Evolutionary conservation across 2,797 vertebrate genomes (phyloP), one percentile per base, ranked within the genome.

Genomic region (Phalloptychus januarius): DNA sequence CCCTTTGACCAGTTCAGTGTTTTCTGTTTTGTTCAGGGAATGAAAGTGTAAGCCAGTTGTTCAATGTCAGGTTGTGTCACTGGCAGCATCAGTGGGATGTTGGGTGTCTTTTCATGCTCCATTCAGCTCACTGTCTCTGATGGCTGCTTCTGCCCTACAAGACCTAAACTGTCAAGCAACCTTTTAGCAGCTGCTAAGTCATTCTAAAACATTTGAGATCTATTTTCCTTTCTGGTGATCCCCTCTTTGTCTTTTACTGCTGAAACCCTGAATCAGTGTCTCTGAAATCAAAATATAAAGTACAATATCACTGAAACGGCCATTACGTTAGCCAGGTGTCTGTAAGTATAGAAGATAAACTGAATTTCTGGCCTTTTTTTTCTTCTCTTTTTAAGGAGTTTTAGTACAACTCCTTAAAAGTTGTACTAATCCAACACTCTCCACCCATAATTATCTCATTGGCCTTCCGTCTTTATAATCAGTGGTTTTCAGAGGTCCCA

Each of bases 141-240:
- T 78, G 82, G 83, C 86, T 83, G 78, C 82, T 92, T 91, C 89
- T 84, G 80, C 86, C 79, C 70, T 75, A 85, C 63, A 79, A 89
- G 86, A 63, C 86, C 83, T 88, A 83, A 88, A 81, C 92, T 89
- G 84, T 87, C 90, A 78, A 87, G 89, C 83, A 90, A 89, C 91
- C 84, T 75, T 93, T 93, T 94, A 94, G 86, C 84, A 91, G 87
- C 85, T 91, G 90, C 86, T 90, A 93, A 93, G 87, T 90, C 91
- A 91, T 92, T 85, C 90, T 63, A 88, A 91, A 95, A 93, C 84
- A 87, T 92, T 79, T 81, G 81, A 89, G 86, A 84, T 18, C 79
- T 74, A 79, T 52, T 82, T 89, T 87, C 87, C 89, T 93, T 93
- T 93, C 82, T 92, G 88, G 81, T 91, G 82, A 86, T 90, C 92